Evolutionary conservation across 64 coral and sea anemone genomes (phyloP).

Genomic region (Stichodactyla helianthus): DNA sequence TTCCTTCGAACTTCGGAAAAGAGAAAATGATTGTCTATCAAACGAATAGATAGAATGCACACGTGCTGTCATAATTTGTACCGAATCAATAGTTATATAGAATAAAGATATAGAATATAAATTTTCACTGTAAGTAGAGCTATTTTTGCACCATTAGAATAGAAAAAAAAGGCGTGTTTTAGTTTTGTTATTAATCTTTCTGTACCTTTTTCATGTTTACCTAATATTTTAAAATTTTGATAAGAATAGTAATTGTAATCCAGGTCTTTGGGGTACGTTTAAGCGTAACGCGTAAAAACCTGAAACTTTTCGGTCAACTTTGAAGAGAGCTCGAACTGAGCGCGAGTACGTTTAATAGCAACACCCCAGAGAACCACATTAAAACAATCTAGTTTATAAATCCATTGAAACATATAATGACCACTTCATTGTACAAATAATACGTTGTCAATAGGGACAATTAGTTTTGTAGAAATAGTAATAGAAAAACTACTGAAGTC

Average conservation of each 20-base stretch:
- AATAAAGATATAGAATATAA: slow-evolving; percentile 3
- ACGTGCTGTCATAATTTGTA: background rate
- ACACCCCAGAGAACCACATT: background rate
- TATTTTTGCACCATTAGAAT: background rate
- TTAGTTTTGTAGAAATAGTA: background rate
- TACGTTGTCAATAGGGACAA: background rate
- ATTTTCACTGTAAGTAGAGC: slow-evolving; percentile 10
- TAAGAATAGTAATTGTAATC: background rate
- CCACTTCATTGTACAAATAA: background rate
- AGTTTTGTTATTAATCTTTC: background rate
- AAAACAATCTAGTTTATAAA: background rate
- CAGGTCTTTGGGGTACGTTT: background rate
- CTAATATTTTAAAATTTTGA: background rate
- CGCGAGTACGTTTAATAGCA: background rate
- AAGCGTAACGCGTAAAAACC: background rate
- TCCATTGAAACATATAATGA: background rate
- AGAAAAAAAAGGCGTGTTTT: background rate
- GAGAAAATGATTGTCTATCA: background rate
- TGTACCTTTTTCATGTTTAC: background rate
- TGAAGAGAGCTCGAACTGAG: too few species aligned
- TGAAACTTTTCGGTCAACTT: too few species aligned
- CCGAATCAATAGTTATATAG: background rate
- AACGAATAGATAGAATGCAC: background rate
- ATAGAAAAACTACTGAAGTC: background rate
- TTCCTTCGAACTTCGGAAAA: background rate